Base-by-base conservation (phyloP, 2,797 vertebrate species). In the Amblyopsis hoosieri region DNA sequence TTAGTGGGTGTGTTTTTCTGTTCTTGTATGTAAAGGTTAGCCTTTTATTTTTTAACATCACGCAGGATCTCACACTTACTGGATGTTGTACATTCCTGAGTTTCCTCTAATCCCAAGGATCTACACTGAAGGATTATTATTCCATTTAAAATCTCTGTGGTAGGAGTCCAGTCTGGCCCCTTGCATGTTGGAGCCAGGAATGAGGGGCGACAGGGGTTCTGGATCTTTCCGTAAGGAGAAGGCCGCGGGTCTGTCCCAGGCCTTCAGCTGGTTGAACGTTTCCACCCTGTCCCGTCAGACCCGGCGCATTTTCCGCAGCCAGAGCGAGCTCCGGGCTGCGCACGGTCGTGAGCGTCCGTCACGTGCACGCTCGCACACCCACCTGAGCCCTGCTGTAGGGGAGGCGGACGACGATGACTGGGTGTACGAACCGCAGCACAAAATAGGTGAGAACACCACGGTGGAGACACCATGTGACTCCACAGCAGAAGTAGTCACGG, bases 261-360 rank as follows among this genome's bases (percentile, higher is more conserved):
- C 96, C 69, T 92, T 96, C 64, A 97, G 95, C 90, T 99, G 96
- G 96, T 93, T 99, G 80, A 95, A 90, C 77, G 92, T 97, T 85
- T 95, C 95, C 69, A 93, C 94, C 42, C 92, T 98, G 51, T 95
- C 96, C 67, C 94, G 89, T 75, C 95, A 95, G 86, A 96, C 94
- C 83, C 93, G 95, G 73, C 94, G 93, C 76, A 83, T 97, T 69
- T 99, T 98, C 74, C 94, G 94, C 80, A 98, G 97, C 75, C 96
- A 96, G 85, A 93, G 86, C 5, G 94, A 97, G 57, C 94, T 99
- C 17, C 80, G 81, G 51, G 85, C 92, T 4, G 84, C 90, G n/a
- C 83, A 84, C 67, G 77, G 70, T 84, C 49, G 80, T 71, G 7
- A 46, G 12, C 45, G 29, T 8, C 1, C 54, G 54, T n/a, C 64